Evolutionary conservation across 2,113 vertebrate species (phyloP).

Genomic region (Halcyon malimbica): DNA sequence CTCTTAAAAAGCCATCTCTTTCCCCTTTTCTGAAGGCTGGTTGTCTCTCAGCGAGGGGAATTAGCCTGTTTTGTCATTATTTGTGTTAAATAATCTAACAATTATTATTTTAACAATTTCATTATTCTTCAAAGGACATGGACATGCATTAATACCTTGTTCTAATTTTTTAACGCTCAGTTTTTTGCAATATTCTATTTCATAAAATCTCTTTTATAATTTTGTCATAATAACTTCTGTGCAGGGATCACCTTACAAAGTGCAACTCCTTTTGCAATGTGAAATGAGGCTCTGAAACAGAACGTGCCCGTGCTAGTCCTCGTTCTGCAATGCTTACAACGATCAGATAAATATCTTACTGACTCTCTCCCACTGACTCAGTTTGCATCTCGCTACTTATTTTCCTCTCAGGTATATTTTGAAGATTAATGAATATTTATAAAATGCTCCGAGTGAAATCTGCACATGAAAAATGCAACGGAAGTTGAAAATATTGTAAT

Average conservation of each 20-base stretch:
- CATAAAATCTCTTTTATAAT: neutral
- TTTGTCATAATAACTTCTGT: neutral
- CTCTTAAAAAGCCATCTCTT: neutral
- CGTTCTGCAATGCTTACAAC: constrained; percentile 3
- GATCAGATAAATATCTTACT: constrained; percentile 27
- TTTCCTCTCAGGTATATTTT: constrained; percentile 20
- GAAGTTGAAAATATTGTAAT: neutral
- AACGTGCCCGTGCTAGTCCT: neutral
- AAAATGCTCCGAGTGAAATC: neutral
- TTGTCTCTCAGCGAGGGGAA: neutral
- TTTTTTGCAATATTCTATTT: neutral
- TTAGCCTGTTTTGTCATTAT: neutral
- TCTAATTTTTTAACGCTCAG: neutral
- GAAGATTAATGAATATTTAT: constrained; percentile 23
- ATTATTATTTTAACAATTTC: neutral
- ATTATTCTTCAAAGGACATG: neutral
- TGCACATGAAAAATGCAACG: constrained; percentile 20
- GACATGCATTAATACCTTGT: neutral
- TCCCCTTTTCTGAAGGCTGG: neutral
- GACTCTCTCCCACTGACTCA: neutral
- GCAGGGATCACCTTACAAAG: neutral
- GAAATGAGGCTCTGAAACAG: neutral
- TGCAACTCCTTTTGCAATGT: neutral
- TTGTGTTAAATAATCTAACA: neutral
- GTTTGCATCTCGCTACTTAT: neutral